phyloP scores from a whole-genome alignment of 2,113 vertebrate species.

The Myotis brandtii region DNA sequence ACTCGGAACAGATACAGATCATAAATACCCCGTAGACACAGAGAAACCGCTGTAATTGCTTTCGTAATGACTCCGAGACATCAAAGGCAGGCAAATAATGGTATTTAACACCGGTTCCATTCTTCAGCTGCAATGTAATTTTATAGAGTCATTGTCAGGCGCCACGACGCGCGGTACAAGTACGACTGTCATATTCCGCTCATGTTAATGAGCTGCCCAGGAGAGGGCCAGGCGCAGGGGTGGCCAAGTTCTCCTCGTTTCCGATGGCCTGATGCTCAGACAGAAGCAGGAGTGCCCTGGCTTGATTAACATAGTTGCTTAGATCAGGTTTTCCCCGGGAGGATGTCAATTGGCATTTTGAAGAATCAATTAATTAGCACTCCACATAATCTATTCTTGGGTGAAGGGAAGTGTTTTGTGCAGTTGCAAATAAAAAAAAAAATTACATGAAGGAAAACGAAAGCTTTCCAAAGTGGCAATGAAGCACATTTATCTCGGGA shows the following conservation, averaged over 20 bases:
- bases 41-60: constrained; percentile 92
- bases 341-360: constrained; percentile 89
- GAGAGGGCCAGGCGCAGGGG: constrained; percentile 87
- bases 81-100: constrained; percentile 92
- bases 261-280: constrained; percentile 89
- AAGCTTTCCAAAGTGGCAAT: constrained; percentile 80
- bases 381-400: constrained; percentile 90
- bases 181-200: constrained; percentile 90
- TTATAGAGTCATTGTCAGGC: constrained; percentile 91
- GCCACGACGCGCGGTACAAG: constrained; percentile 85
- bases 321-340: constrained; percentile 89
- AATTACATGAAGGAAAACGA: constrained; percentile 83
- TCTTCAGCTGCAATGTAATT: constrained; percentile 92
- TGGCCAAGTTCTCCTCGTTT: constrained; percentile 90
- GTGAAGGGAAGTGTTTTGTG: constrained; percentile 91
- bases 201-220: constrained; percentile 91
- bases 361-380: constrained; percentile 93
- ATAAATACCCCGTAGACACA: constrained; percentile 90
- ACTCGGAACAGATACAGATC: constrained; percentile 88
- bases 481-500: constrained; percentile 72
- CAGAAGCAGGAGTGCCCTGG: constrained; percentile 87
- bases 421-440: constrained; percentile 81
- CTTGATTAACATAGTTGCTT: constrained; percentile 90
- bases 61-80: constrained; percentile 91
- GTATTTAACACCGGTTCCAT: constrained; percentile 93